These are phyloP conservation scores for Notothenia rossii DNA, from an alignment of 2,113 vertebrate genomes.

Conservation along the genomic window DNA sequence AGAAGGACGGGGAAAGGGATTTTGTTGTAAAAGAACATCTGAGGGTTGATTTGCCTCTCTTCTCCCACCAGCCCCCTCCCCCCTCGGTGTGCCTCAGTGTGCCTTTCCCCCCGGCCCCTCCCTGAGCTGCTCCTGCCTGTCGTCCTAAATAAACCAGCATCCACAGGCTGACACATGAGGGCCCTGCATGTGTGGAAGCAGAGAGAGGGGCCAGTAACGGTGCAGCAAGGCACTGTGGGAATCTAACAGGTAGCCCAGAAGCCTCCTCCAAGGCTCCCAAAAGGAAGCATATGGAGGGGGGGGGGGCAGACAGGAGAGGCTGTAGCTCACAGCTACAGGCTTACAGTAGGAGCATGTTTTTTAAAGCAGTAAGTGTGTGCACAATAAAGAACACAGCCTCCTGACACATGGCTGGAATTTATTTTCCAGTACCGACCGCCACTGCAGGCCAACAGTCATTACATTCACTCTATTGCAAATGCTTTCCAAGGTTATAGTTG, in stretches of 20 bases:
- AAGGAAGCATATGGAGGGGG: slow-evolving; percentile 44
- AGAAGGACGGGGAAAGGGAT: slow-evolving; percentile 13
- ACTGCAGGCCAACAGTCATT: neutral
- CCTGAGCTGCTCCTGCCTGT: slow-evolving; percentile 48
- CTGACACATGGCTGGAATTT: neutral
- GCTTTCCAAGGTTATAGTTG: neutral
- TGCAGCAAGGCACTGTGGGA: neutral
- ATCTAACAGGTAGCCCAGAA: slow-evolving; percentile 13
- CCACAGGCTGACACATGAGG: slow-evolving; percentile 28
- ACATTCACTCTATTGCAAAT: neutral
- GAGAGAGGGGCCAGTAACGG: neutral
- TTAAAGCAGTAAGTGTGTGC: slow-evolving; percentile 1
- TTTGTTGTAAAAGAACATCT: slow-evolving; percentile 69
- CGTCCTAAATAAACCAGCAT: slow-evolving; percentile 58
- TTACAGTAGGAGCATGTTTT: neutral
- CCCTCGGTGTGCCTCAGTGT: slow-evolving; percentile 24
- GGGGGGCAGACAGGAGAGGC: neutral
- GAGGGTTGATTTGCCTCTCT: slow-evolving; percentile 43
- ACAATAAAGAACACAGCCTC: neutral
- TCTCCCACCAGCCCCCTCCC: neutral
- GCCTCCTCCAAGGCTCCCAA: slow-evolving; percentile 16
- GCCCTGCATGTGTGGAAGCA: slow-evolving; percentile 10
- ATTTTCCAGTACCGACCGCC: neutral
- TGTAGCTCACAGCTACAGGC: slow-evolving; percentile 5
- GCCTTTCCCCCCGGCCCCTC: slow-evolving; percentile 49